Conservation (phyloP, 2,113 vertebrate species). For the Solea senegalensis region DNA sequence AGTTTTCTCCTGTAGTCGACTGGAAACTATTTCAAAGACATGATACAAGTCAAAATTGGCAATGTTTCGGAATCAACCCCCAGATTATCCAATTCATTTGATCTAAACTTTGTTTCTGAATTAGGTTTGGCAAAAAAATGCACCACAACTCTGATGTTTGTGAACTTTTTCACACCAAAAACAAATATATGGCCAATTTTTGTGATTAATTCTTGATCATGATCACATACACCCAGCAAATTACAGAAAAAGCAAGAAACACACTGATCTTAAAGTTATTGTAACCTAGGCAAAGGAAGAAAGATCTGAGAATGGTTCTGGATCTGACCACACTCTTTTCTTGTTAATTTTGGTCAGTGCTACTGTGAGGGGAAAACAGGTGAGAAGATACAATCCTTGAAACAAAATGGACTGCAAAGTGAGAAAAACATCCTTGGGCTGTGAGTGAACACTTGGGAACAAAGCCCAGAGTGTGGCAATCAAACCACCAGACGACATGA, state of each 20-base stretch:
- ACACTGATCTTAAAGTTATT: neutral
- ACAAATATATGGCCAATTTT: conserved; percentile 6
- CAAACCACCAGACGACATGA: conserved; percentile 28
- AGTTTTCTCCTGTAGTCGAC: conserved; percentile 46
- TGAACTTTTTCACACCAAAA: neutral
- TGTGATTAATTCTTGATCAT: neutral
- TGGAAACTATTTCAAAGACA: conserved; percentile 59
- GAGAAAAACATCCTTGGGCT: conserved; percentile 33
- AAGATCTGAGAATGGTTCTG: conserved; percentile 40
- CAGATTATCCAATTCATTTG: conserved; percentile 5
- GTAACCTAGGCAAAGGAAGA: neutral
- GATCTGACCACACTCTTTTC: conserved; percentile 21
- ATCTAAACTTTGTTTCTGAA: conserved; percentile 44
- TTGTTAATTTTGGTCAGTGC: conserved; percentile 67
- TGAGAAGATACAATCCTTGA: conserved; percentile 20
- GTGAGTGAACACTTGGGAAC: conserved; percentile 3
- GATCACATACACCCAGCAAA: neutral
- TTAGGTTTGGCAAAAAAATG: neutral
- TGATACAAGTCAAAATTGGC: conserved; percentile 18
- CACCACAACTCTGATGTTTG: neutral
- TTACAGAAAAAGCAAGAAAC: no score
- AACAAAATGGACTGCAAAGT: conserved; percentile 21
- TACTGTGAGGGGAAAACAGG: conserved; percentile 56
- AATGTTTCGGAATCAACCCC: conserved; percentile 41
- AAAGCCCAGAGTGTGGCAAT: conserved; percentile 13